Conservation (phyloP, 2,113 vertebrate species). For the Hyaena hyaena region DNA sequence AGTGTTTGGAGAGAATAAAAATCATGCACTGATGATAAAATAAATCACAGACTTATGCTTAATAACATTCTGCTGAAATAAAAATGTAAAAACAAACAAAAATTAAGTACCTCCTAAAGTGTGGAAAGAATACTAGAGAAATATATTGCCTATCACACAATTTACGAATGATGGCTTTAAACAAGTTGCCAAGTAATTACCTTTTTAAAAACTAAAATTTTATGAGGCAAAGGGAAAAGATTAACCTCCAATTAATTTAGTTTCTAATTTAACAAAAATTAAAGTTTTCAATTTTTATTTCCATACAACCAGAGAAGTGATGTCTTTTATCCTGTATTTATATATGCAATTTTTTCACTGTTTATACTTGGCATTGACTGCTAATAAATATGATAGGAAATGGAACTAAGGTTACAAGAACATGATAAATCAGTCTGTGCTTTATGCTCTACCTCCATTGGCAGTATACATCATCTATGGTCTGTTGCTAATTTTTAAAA, state of each 20-base stretch:
- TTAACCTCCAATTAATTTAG: not conserved
- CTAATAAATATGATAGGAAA: not conserved
- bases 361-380: not conserved
- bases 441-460: not conserved
- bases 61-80: not conserved
- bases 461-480: not conserved
- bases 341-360: not conserved
- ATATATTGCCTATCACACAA: not conserved
- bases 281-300: slow-evolving; percentile 6
- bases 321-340: not conserved
- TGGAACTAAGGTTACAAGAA: not conserved
- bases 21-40: slow-evolving; percentile 30
- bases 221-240: slow-evolving; percentile 6
- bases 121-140: slow-evolving; percentile 3
- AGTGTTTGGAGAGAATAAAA: slow-evolving; percentile 23
- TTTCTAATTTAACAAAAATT: slow-evolving; percentile 45
- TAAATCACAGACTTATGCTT: not conserved
- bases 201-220: slow-evolving; percentile 36
- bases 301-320: not conserved
- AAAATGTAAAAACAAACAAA: slow-evolving; percentile 40
- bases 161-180: not conserved
- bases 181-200: not conserved
- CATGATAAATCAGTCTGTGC: not conserved
- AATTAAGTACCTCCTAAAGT: not conserved
- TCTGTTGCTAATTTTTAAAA: not conserved